Evolutionary conservation across 53 echinoderm and acorn worm genomes (phyloP), one percentile per base, ranked within the genome.

Genomic region (Zoroaster sp.): DNA sequence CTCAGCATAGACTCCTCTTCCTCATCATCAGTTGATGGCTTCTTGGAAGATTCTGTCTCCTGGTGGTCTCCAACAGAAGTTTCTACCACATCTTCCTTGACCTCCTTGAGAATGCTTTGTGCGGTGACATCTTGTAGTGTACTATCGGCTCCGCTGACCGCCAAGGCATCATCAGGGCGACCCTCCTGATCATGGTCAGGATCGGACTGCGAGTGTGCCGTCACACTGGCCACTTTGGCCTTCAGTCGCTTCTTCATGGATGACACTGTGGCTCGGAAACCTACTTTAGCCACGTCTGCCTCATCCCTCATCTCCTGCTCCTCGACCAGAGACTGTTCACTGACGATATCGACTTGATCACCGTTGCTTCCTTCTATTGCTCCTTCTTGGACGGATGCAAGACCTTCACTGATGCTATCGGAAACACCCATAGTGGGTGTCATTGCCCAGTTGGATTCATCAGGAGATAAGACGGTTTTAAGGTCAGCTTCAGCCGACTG

Each of bases 361-460:
- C 39, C 78, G 2, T 15, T 51, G 5, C 20, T 73, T 13, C 73
- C 90, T 2, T 53, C 59, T n/a, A 20, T 51, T 31, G 33, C 1
- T 18, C 44, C 42, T 9, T 46, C 78, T 41, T 94, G 87, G 36
- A 75, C 78, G 0, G 88, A 79, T 41, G 77, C 92, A 13, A 89
- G 74, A 35, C 63, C 90, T 7, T 94, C 88, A 66, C 88, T 94
- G 63, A 90, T 75, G 66, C 82, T 90, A 46, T 89, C 77, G 0
- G 82, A 87, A 4, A 68, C 87, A 67, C 80, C 91, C 21, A 35
- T 31, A 14, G 80, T 87, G 3, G 93, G 88, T 5, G 88, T 63
- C 67, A 88, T 69, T 36, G 54, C 65, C 37, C 34, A 28, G 69
- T 52, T 86, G 12, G 88, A 43, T 17, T 88, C n/a, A n/a, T n/a